Conservation (phyloP, 2,888 invertebrate species). For the Globia sparganii region DNA sequence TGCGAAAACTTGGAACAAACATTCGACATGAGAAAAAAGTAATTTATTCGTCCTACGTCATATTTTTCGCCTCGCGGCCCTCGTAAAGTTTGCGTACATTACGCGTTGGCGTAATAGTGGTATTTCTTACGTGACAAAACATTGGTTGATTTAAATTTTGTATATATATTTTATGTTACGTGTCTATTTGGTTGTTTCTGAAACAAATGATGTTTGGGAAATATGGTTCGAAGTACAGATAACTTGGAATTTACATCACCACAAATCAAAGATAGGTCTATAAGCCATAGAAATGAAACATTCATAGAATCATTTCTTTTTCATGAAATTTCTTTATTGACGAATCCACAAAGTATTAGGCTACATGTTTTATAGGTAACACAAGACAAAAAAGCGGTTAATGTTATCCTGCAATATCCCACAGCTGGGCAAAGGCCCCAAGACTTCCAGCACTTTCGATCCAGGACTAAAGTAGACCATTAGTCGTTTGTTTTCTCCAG, state of each 20-base stretch:
- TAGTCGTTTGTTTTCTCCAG: background rate
- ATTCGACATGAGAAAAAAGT: slow-evolving; percentile 75
- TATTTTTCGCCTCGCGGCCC: slow-evolving; percentile 70
- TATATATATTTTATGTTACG: slow-evolving; percentile 39
- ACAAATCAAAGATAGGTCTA: background rate
- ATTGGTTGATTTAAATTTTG: slow-evolving; percentile 48
- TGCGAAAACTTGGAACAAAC: slow-evolving; percentile 69
- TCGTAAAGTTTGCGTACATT: slow-evolving; percentile 71
- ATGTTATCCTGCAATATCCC: background rate
- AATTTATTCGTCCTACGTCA: slow-evolving; percentile 82
- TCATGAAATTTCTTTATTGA: background rate
- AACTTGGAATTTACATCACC: background rate
- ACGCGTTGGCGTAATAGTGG: slow-evolving; percentile 63
- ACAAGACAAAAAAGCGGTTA: background rate
- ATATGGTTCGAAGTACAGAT: background rate
- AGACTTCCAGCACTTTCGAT: too few species aligned
- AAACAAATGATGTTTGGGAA: background rate
- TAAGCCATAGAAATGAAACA: background rate
- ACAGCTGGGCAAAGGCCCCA: background rate
- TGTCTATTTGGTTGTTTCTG: slow-evolving; percentile 24
- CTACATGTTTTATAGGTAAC: background rate
- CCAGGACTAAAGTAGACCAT: background rate
- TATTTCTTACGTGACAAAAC: slow-evolving; percentile 72
- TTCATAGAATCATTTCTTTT: background rate
- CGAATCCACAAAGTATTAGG: background rate